A percentile compares a stretch with the other conserved stretches of the same genome.
phyloP scores from a whole-genome alignment of 2,888 invertebrate species.

The Syrphus vitripennis region DNA sequence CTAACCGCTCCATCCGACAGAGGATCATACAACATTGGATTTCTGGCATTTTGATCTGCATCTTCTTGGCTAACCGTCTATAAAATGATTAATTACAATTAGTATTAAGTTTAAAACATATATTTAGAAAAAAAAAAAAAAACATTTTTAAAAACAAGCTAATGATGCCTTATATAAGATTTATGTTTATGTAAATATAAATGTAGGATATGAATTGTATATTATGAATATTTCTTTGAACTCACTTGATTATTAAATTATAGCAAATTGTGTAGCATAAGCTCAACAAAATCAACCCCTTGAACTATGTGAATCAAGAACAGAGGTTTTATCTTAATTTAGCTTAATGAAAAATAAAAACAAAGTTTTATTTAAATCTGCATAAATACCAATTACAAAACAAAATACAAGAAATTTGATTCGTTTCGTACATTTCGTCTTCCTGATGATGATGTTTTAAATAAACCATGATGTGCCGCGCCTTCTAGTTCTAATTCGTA shows the following conservation, averaged over 20 bases:
- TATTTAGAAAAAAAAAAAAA: not conserved
- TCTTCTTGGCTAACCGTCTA: conserved; percentile 81
- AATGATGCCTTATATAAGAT: not conserved
- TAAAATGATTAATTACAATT: not conserved
- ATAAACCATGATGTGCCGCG: conserved; percentile 16
- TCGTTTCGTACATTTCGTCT: conserved; percentile 15
- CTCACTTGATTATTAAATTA: not conserved
- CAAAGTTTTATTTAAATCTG: not conserved
- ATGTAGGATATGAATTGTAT: too few species aligned
- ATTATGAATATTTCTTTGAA: not conserved
- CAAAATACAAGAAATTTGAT: not conserved
- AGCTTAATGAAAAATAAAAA: not conserved
- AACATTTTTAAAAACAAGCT: not conserved
- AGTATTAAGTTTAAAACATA: not conserved
- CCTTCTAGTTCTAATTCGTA: conserved; percentile 62
- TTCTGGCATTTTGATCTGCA: conserved; percentile 76
- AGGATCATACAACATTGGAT: conserved; percentile 81
- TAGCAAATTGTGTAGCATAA: not conserved
- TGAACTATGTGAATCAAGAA: not conserved
- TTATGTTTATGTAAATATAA: not conserved
- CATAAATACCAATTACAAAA: not conserved
- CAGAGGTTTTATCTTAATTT: not conserved
- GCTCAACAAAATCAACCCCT: not conserved
- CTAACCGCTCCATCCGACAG: conserved; percentile 78
- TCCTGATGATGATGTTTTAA: conserved; percentile 10